These are phyloP conservation scores for Pseudeuparius sepicola DNA, from an alignment of 2,888 invertebrate genomes.

Conservation along the genomic window DNA sequence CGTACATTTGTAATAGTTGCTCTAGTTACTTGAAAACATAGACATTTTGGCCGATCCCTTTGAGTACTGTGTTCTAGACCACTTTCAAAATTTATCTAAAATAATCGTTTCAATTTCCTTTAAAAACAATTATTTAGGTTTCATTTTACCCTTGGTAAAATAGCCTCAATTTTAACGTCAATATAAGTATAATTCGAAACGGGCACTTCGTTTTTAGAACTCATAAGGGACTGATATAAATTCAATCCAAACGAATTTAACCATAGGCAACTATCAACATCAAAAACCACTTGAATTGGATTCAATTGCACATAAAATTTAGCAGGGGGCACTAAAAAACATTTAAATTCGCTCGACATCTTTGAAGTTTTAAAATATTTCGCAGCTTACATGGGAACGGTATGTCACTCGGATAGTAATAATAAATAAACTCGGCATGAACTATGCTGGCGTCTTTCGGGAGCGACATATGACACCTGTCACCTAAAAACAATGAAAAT, in stretches of 20 bases:
- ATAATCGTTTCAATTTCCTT: conserved; percentile 16
- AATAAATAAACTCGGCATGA: conserved; percentile 94
- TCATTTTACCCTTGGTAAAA: conserved; percentile 83
- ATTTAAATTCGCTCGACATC: no score
- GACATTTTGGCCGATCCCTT: conserved; percentile 76
- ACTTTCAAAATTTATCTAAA: conserved; percentile 69
- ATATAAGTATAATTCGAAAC: conserved; percentile 51
- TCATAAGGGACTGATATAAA: conserved; percentile 63
- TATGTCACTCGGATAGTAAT: conserved; percentile 88
- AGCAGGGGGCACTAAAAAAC: conserved; percentile 78
- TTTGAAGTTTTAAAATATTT: no score
- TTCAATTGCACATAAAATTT: conserved; percentile 87
- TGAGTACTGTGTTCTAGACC: conserved; percentile 66
- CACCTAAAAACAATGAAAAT: conserved; percentile 41
- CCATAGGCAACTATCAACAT: conserved; percentile 85
- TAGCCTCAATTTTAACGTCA: conserved; percentile 83
- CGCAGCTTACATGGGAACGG: conserved; percentile 82
- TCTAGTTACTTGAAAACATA: conserved; percentile 76
- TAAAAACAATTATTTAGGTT: conserved; percentile 1
- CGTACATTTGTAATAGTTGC: conserved; percentile 62
- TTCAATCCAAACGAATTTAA: conserved; percentile 87
- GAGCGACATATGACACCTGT: conserved; percentile 67
- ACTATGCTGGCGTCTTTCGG: conserved; percentile 85
- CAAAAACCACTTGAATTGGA: conserved; percentile 80
- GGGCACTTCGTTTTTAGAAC: conserved; percentile 38